Conservation (phyloP, 2,888 invertebrate species). For the Prosapia bicincta region DNA sequence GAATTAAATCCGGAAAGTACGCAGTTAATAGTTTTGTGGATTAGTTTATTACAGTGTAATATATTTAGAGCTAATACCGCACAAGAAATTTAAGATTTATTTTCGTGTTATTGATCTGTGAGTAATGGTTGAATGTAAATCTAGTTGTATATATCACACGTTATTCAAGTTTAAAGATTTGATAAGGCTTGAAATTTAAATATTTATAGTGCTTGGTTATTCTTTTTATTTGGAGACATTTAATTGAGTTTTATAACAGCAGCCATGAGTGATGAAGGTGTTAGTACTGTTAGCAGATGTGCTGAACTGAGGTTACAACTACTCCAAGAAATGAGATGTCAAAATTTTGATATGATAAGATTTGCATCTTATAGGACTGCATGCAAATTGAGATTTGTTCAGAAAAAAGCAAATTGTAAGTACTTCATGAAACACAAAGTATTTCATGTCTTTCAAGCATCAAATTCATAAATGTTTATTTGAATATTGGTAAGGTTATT, state of each 20-base stretch:
- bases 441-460: background rate
- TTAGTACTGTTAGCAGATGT: constrained; percentile 17
- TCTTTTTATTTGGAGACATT: background rate
- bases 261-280: constrained; percentile 21
- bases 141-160: background rate
- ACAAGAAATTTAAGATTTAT: background rate
- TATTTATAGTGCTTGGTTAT: background rate
- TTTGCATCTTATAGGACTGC: constrained; percentile 98
- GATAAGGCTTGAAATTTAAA: background rate
- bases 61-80: background rate
- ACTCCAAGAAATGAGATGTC: constrained; percentile 81
- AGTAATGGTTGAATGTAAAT: background rate
- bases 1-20: background rate
- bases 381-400: constrained; percentile 94
- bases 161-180: background rate
- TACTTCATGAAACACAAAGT: constrained; percentile 40
- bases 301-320: constrained; percentile 58
- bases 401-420: constrained; percentile 96
- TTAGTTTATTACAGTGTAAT: background rate
- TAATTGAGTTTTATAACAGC: background rate
- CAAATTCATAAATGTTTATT: background rate
- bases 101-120: background rate
- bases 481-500: background rate
- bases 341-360: constrained; percentile 93
- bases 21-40: background rate